A percentile compares a stretch with the other conserved stretches of the same genome.
phyloP scores from a whole-genome alignment of 2,888 invertebrate species.

The Podabrus alpinus region DNA sequence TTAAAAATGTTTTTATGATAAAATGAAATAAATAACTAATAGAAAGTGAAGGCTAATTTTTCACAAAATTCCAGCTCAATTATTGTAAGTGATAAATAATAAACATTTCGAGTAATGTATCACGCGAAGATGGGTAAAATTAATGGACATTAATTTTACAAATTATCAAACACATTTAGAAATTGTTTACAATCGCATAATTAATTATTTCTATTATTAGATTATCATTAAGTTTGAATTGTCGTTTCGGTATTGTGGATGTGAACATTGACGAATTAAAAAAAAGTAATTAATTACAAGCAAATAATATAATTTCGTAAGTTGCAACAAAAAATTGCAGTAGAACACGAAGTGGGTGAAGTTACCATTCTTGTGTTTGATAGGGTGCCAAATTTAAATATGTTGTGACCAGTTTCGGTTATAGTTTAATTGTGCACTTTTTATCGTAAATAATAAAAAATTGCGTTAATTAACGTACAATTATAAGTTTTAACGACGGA shows the following conservation, averaged over 20 bases:
- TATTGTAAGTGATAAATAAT: not conserved
- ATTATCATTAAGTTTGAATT: not conserved
- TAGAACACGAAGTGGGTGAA: not conserved
- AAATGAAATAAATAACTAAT: not conserved
- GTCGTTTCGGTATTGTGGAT: not conserved
- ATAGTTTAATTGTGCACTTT: not conserved
- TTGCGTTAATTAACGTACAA: not conserved
- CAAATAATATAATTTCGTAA: too few relatives aligned
- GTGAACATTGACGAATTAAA: not conserved
- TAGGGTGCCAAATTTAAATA: not conserved
- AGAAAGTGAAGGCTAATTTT: not conserved
- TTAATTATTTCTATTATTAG: not conserved
- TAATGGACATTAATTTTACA: not conserved
- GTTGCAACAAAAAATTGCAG: not conserved
- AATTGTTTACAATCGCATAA: not conserved
- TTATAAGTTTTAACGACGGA: not conserved
- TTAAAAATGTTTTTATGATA: not conserved
- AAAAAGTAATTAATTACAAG: not conserved
- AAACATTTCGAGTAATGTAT: not conserved
- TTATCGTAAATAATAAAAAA: too few relatives aligned
- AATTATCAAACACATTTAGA: not conserved
- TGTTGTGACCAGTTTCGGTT: too few relatives aligned
- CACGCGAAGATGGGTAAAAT: not conserved
- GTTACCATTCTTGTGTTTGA: not conserved
- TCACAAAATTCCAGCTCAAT: not conserved